Base-by-base conservation (phyloP, 2,797 vertebrate genomes). In the Myotis pilosus region DNA sequence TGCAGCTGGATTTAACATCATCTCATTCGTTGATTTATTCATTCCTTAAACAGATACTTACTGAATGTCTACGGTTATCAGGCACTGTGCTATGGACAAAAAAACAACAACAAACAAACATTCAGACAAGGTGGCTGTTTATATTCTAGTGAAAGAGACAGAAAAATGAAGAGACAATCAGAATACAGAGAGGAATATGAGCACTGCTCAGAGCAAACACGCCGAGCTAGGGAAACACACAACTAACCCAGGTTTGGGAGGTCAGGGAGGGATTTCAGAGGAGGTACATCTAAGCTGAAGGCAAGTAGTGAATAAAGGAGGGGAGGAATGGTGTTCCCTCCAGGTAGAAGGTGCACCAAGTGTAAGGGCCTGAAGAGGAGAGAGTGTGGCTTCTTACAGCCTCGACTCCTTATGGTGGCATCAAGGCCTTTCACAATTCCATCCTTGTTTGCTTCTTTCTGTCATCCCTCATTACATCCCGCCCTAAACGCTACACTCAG, bases 261-360 rank as follows among this genome's bases (percentile, higher is more conserved):
- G 20, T 69, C 30, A 55, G 13, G 38, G 49, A 20, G 49, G 22
- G 11, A 68, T n/a, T 84, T 87, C 57, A 60, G 49, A 76, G 62
- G 22, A 86, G 2, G 15, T 4, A 3, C 33, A 38, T 53, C 23
- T 72, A 57, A 90, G 41, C 51, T 82, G 60, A 87, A 8, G 17
- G 33, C 38, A 86, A 36, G 60, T 49, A 38, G 51, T 75, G 47
- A 85, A n/a, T 33, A 33, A 91, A 66, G 17, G 28, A 44, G 53
- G 62, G 5, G 74, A 55, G 22, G 11, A 3, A 38, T 16, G 25
- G 38, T 30, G 30, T 53, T 0, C 15, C 12, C 23, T 79, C 38
- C 7, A 30, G n/a, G 16, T 4, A 47, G 12, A 41, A 10, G 3
- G 74, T 15, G 15, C 2, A 11, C 23, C 4, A 47, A 0, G 7